A percentile compares a stretch with the other conserved stretches of the same genome.
Evolutionary conservation across 2,888 invertebrate species (phyloP).

Genomic region (Conchocele bisecta): DNA sequence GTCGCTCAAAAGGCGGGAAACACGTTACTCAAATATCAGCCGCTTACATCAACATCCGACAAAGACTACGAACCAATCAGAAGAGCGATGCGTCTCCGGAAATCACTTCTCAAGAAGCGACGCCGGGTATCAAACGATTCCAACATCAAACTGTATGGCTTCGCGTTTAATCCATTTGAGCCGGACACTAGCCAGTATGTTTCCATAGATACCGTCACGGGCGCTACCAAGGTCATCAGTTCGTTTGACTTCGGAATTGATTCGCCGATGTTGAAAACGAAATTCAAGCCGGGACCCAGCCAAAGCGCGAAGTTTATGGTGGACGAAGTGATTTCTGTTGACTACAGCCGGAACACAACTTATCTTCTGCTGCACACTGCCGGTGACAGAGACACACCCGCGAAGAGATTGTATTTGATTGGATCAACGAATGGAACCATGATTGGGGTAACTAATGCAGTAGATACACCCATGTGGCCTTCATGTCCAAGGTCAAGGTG

Average conservation of each 20-base stretch:
- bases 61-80: constrained; percentile 23
- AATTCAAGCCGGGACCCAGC: neutral
- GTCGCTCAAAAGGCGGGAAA: constrained; percentile 11
- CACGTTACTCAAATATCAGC: constrained; percentile 17
- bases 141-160: constrained; percentile 44
- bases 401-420: constrained; percentile 42
- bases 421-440: constrained; percentile 56
- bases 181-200: constrained; percentile 47
- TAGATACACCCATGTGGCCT: too few species aligned
- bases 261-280: constrained; percentile 4
- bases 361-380: constrained; percentile 46
- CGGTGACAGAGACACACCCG: constrained; percentile 46
- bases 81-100: constrained; percentile 32
- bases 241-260: constrained; percentile 58
- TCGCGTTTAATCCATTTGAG: constrained; percentile 59
- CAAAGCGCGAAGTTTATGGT: constrained; percentile 52
- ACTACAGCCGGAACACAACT: constrained; percentile 47
- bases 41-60: neutral
- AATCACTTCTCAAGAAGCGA: neutral
- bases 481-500: too few species aligned
- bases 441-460: too few species aligned
- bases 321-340: constrained; percentile 52
- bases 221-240: constrained; percentile 34
- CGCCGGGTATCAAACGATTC: neutral
- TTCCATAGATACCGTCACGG: constrained; percentile 46